phyloP scores from a whole-genome alignment of 2,888 invertebrate species.

The Microctonus brassicae region DNA sequence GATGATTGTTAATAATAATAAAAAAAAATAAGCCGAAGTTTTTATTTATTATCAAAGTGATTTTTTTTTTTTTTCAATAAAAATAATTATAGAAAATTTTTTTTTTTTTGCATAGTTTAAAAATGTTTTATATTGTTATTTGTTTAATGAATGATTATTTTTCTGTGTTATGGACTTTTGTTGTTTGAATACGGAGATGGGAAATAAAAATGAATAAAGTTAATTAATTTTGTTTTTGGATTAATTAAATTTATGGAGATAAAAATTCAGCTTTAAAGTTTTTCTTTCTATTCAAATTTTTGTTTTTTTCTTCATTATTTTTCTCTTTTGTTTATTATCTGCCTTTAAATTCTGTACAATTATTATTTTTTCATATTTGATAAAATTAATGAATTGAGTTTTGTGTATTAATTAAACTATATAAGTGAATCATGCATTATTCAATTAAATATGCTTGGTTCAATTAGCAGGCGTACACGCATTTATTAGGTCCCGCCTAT shows the following conservation, averaged over 20 bases:
- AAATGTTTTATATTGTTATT: too few species aligned
- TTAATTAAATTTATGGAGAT: too few species aligned
- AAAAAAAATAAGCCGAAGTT: too few species aligned
- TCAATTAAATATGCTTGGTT: background rate
- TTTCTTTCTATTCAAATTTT: background rate
- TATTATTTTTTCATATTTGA: slow-evolving; percentile 36
- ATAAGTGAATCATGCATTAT: background rate
- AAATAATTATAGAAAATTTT: too few species aligned
- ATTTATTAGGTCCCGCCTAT: slow-evolving; percentile 3
- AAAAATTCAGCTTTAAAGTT: too few species aligned
- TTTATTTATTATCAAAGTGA: too few species aligned
- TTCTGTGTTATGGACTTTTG: too few species aligned
- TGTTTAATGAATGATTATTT: too few species aligned
- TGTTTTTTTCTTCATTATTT: background rate
- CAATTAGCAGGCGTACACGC: background rate
- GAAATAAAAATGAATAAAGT: too few species aligned
- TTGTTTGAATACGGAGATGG: too few species aligned
- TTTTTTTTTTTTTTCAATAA: too few species aligned
- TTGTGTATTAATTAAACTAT: background rate
- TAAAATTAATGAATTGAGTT: slow-evolving; percentile 1
- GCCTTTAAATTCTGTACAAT: slow-evolving; percentile 50
- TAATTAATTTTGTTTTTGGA: background rate
- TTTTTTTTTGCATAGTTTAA: too few species aligned
- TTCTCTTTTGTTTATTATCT: slow-evolving; percentile 29
- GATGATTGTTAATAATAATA: slow-evolving; percentile 35